Evolutionary conservation across 1,140 invertebrate genomes (phyloP), one percentile per base, ranked within the genome.

Genomic region (Drosophila nikananu): DNA sequence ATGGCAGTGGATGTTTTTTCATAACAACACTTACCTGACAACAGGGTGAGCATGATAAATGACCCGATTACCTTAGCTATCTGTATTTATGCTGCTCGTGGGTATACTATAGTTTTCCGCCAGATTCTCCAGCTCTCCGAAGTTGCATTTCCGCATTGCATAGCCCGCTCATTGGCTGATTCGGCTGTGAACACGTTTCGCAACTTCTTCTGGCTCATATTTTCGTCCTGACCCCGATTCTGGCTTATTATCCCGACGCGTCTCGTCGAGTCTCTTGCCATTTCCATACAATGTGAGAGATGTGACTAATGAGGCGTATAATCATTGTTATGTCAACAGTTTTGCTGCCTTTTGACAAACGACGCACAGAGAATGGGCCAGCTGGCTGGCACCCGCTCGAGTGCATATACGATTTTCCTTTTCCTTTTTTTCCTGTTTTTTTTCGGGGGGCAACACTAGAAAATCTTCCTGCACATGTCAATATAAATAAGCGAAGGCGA

Each of bases 291-390:
- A 76, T 63, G 55, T 58, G 64, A 80, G 80, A 25, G 15, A 90
- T 91, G 82, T 90, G 84, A 86, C 86, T 90, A 90, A 90, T 90
- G 86, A 90, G 86, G 81, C 86, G 86, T 91, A 90, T 90, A 90
- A 90, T 90, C 86, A 90, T 90, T 91, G 86, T 90, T 90, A 91
- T 90, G 86, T 90, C 86, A 90, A 90, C 86, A 91, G 86, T 91
- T 90, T 90, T 82, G 75, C 79, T 91, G 79, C 72, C 81, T 90
- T 90, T 82, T 90, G 86, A 89, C 86, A 89, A 86, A 90, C 86
- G 78, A 68, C 67, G 49, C 62, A 75, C 51, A 60, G 23, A 48
- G 32, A 37, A 23, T 51, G 46, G 65, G 44, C 51, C 25, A 51
- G 30, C 25, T 57, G n/a, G 19, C 32, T 65, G 23, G 52, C 32